Base-by-base conservation (phyloP, 2,113 vertebrate genomes). In the Albula goreensis region DNA sequence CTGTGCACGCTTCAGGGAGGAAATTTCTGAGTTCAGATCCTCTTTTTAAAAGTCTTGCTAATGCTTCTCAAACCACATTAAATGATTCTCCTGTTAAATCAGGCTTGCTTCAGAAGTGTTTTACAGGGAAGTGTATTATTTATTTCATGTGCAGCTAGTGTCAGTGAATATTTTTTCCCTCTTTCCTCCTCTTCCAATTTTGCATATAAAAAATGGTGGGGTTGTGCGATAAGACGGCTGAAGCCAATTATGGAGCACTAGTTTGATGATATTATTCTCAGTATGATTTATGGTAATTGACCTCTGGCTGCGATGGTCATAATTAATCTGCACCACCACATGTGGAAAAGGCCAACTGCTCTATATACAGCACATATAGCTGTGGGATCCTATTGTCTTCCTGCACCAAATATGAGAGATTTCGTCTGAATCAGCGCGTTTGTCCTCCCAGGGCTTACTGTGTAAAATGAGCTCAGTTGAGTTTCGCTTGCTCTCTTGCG, bases 271-370 rank as follows among this genome's bases (percentile, higher is more conserved):
- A 89, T 92, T 91, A 90, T 89, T 89, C 86, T 87, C 87, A 15
- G 52, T 88, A 88, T 90, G 91, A 92, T 92, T 92, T 92, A 92
- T 92, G 91, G 88, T 89, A 92, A 92, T 91, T 91, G 89, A 92
- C 91, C 91, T 84, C 86, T 87, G 51, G 88, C 89, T 89, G 85
- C 79, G 86, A 87, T 89, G 87, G 86, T 89, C 90, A 92, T 92
- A 91, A 92, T 92, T 90, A 89, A 92, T 91, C 89, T 91, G 89
- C 86, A 83, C 87, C 63, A 53, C 88, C 88, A 88, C 87, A 85
- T 88, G 78, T 85, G 83, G 90, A 90, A 91, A 91, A 91, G 91
- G 89, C 91, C 90, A 92, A 88, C 88, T 86, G 84, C 85, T 88
- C 87, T 80, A 81, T 87, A 84, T 85, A 78, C 60, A 50, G 63